A percentile compares a stretch with the other conserved stretches of the same genome.
Evolutionary conservation across 1,140 invertebrate species (phyloP).

Genomic region (Agrilus planipennis): DNA sequence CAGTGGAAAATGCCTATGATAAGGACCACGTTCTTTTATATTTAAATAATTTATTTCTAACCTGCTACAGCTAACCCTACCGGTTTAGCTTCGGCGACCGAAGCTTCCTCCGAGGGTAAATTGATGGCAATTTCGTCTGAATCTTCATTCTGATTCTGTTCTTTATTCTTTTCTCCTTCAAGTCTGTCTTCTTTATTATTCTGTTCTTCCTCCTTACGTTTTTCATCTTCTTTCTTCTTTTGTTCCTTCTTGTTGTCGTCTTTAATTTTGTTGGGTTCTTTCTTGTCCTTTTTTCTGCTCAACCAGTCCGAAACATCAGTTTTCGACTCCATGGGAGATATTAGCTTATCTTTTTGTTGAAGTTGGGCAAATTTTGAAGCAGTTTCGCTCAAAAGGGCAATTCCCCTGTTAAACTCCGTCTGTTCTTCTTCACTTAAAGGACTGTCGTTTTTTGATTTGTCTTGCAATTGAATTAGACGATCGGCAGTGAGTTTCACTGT

Average conservation of each 20-base stretch:
- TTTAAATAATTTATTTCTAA: slow-evolving; percentile 8
- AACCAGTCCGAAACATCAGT: slow-evolving; percentile 15
- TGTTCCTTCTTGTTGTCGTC: slow-evolving; percentile 32
- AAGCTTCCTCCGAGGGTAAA: slow-evolving; percentile 41
- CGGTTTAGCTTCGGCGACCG: slow-evolving; percentile 58
- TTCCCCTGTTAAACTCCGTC: slow-evolving; percentile 33
- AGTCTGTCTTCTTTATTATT: slow-evolving; percentile 32
- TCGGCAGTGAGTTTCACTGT: slow-evolving; percentile 37
- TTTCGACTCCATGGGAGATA: too few relatives aligned
- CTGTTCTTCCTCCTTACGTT: slow-evolving; percentile 22
- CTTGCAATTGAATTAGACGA: slow-evolving; percentile 38
- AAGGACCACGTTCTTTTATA: too few relatives aligned
- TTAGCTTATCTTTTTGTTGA: slow-evolving; percentile 20
- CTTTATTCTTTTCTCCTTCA: slow-evolving; percentile 13
- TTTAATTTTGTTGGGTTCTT: slow-evolving; percentile 31
- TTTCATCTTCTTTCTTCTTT: slow-evolving; percentile 26
- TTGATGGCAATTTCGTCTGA: slow-evolving; percentile 39
- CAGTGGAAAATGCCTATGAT: too few relatives aligned
- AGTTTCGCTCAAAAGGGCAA: slow-evolving; percentile 35
- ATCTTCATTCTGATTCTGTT: slow-evolving; percentile 33
- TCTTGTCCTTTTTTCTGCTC: slow-evolving; percentile 30
- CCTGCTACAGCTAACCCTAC: slow-evolving; percentile 45
- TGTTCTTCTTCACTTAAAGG: slow-evolving; percentile 35
- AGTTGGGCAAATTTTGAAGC: slow-evolving; percentile 36
- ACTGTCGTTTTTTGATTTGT: slow-evolving; percentile 36